Conservation (phyloP, 1,140 invertebrate species). For the Forficula auricularia region DNA sequence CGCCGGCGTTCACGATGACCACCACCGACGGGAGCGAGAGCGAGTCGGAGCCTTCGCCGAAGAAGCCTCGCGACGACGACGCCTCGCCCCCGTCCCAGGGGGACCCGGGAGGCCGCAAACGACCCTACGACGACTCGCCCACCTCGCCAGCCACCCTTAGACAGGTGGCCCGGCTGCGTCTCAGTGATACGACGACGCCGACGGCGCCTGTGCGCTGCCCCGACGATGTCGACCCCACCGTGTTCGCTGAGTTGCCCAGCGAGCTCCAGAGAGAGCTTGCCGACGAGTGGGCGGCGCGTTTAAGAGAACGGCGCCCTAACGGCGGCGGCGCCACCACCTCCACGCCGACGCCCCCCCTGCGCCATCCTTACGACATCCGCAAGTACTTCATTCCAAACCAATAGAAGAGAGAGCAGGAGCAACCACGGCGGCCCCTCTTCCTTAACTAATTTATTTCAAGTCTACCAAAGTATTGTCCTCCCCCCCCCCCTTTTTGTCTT, state of each 20-base stretch:
- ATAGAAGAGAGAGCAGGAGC: no score
- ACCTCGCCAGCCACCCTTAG: not conserved
- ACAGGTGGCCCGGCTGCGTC: not conserved
- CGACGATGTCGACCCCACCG: conserved; percentile 13
- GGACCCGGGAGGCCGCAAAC: not conserved
- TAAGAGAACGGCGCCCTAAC: not conserved
- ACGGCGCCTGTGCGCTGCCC: conserved; percentile 6
- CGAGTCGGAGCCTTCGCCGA: conserved; percentile 49
- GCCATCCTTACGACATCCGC: no score
- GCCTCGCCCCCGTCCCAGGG: not conserved
- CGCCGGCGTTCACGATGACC: conserved; percentile 15
- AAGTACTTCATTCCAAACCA: no score
- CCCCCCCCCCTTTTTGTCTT: no score
- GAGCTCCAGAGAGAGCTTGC: conserved; percentile 15
- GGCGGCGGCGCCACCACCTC: no score
- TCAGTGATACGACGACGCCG: not conserved
- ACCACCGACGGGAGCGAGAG: conserved; percentile 29
- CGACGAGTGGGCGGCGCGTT: not conserved
- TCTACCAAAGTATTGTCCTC: no score
- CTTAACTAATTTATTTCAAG: no score
- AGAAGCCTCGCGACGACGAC: conserved; percentile 30
- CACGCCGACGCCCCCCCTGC: no score
- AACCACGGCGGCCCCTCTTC: no score
- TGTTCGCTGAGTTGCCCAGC: conserved; percentile 15
- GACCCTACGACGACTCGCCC: not conserved